phyloP scores from a whole-genome alignment of 2,888 invertebrate genomes.

The Rhagium mordax region DNA sequence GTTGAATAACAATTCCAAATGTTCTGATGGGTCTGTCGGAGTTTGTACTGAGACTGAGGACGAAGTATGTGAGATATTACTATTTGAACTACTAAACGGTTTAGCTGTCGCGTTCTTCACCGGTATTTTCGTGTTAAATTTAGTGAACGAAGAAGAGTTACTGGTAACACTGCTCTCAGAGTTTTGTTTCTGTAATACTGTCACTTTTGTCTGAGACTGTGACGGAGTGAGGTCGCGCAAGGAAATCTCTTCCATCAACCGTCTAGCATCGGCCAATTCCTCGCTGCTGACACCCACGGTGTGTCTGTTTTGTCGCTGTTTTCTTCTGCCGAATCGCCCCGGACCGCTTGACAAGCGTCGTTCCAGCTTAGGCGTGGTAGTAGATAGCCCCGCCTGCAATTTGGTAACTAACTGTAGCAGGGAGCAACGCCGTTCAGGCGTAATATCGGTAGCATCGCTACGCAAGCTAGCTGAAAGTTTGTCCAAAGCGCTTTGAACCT shows the following conservation, averaged over 20 bases:
- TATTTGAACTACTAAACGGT: slow-evolving; percentile 65
- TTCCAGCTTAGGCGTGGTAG: slow-evolving; percentile 62
- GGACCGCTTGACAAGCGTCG: slow-evolving; percentile 69
- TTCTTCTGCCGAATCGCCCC: slow-evolving; percentile 72
- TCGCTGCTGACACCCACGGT: slow-evolving; percentile 89
- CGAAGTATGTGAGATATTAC: slow-evolving; percentile 61
- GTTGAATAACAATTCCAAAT: slow-evolving; percentile 63
- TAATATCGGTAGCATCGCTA: slow-evolving; percentile 67
- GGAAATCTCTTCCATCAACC: slow-evolving; percentile 79
- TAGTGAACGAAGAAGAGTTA: slow-evolving; percentile 53
- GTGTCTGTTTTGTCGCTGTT: slow-evolving; percentile 80
- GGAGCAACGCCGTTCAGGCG: slow-evolving; percentile 84
- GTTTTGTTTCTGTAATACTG: slow-evolving; percentile 69
- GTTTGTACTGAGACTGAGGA: slow-evolving; percentile 66
- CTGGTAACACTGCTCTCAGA: slow-evolving; percentile 69
- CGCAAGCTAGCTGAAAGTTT: slow-evolving; percentile 67
- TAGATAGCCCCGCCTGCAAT: slow-evolving; percentile 72
- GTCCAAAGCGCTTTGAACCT: slow-evolving; percentile 69
- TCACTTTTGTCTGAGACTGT: slow-evolving; percentile 48
- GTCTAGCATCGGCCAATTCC: slow-evolving; percentile 85
- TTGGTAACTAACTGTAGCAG: slow-evolving; percentile 83
- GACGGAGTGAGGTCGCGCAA: slow-evolving; percentile 65
- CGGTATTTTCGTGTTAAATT: slow-evolving; percentile 51
- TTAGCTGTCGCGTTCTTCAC: slow-evolving; percentile 69
- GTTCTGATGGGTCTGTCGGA: slow-evolving; percentile 66